A percentile compares a stretch with the other conserved stretches of the same genome.
Evolutionary conservation across 2,797 vertebrate species (phyloP).

Genomic region (Peromyscus aztecus): DNA sequence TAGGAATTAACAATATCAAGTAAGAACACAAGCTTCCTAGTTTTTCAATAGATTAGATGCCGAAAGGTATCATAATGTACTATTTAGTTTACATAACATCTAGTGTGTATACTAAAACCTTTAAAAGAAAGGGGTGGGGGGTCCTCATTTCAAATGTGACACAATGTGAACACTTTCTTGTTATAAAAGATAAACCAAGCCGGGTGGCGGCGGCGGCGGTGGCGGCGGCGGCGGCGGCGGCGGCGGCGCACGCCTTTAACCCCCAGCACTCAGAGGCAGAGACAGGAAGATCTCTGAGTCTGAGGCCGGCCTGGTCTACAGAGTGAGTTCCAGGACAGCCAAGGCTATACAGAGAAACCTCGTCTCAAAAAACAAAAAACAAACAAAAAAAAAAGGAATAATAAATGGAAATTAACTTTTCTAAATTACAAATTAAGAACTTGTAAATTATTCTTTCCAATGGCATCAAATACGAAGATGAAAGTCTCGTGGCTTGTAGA

Average conservation of each 20-base stretch:
- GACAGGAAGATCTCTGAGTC: background rate
- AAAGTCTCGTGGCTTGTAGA: background rate
- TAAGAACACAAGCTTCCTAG: constrained; percentile 16
- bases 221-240: too few species aligned
- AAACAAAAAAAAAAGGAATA: constrained; percentile 29
- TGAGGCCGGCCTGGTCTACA: background rate
- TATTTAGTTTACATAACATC: background rate
- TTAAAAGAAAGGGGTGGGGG: background rate
- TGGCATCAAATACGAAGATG: constrained; percentile 38
- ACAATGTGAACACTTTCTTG: constrained; percentile 17
- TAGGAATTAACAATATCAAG: constrained; percentile 29
- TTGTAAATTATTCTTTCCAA: constrained; percentile 42
- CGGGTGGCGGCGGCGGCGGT: too few species aligned
- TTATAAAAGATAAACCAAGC: constrained; percentile 50
- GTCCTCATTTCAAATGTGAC: background rate
- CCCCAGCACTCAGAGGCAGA: background rate
- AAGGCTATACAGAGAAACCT: background rate
- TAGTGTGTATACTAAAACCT: background rate
- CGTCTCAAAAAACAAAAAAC: background rate
- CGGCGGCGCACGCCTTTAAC: background rate
- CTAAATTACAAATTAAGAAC: constrained; percentile 48
- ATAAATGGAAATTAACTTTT: constrained; percentile 34
- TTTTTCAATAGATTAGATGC: background rate
- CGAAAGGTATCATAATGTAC: background rate
- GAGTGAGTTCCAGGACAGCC: background rate